Percentiles rank a stretch among this genome's conserved stretches.
Evolutionary conservation across 2,888 invertebrate species (phyloP).

Genomic region (Trisateles emortualis): DNA sequence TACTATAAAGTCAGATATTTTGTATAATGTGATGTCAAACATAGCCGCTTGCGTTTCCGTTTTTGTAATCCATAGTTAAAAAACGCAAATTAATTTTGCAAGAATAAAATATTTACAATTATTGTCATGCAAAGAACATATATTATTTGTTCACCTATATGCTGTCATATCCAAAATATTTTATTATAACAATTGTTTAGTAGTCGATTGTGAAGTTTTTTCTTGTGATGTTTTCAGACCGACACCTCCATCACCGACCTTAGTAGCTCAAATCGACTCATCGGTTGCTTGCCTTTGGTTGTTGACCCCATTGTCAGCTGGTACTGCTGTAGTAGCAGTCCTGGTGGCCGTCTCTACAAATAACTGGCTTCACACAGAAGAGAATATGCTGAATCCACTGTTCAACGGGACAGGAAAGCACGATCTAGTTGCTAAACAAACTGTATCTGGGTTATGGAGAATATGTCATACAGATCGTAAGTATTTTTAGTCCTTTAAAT

Average conservation of each 20-base stretch:
- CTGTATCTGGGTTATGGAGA: constrained; percentile 93
- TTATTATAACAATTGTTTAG: too few relatives aligned
- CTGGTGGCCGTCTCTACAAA: constrained; percentile 91
- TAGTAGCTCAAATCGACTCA: constrained; percentile 85
- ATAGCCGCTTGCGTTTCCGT: too few relatives aligned
- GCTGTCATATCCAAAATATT: too few relatives aligned
- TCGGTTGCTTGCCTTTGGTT: constrained; percentile 89
- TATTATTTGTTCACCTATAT: too few relatives aligned
- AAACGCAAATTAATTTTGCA: too few relatives aligned
- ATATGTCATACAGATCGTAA: constrained; percentile 93
- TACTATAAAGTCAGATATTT: too few relatives aligned
- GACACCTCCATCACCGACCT: constrained; percentile 78
- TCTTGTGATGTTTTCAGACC: constrained; percentile 67
- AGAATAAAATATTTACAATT: too few relatives aligned
- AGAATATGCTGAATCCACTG: constrained; percentile 92
- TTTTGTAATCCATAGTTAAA: too few relatives aligned
- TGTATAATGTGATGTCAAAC: too few relatives aligned
- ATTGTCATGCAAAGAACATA: too few relatives aligned
- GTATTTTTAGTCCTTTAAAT: constrained; percentile 67
- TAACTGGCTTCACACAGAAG: constrained; percentile 95
- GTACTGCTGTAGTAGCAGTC: constrained; percentile 90
- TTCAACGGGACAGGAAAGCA: constrained; percentile 92
- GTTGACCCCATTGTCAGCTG: constrained; percentile 89
- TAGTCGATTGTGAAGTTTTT: neutral
- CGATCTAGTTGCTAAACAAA: constrained; percentile 90